Percentiles rank a stretch among this genome's conserved stretches.
Conservation (phyloP, 2,113 vertebrate species). For the Pseudorasbora parva region DNA sequence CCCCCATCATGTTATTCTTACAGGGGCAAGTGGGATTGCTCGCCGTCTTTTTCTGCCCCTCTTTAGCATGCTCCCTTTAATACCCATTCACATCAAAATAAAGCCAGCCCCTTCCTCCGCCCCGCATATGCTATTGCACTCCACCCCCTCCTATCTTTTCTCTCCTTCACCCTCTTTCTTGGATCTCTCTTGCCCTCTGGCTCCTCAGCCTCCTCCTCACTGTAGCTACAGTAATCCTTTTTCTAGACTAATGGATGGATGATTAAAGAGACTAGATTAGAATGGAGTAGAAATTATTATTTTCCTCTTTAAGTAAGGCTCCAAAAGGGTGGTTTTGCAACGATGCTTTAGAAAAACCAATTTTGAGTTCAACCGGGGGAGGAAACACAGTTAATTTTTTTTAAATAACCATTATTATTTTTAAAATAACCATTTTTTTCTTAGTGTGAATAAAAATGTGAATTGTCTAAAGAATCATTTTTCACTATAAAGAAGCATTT, state of each 20-base stretch:
- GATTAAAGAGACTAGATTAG: constrained; percentile 54
- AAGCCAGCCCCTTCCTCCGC: constrained; percentile 74
- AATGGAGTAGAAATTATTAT: constrained; percentile 23
- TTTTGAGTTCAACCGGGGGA: too few relatives aligned
- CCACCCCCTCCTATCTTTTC: constrained; percentile 38
- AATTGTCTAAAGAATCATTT: neutral
- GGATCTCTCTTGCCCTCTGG: constrained; percentile 39
- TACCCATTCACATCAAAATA: constrained; percentile 78
- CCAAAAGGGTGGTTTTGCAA: neutral
- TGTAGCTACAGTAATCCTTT: constrained; percentile 48
- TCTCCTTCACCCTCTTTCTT: constrained; percentile 43
- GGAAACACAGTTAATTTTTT: too few relatives aligned
- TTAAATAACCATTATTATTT: too few relatives aligned
- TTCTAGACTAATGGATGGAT: constrained; percentile 55
- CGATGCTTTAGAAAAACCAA: constrained; percentile 54
- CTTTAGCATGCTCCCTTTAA: constrained; percentile 68
- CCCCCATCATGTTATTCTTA: constrained; percentile 69
- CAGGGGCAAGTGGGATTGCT: constrained; percentile 79
- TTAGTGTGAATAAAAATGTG: neutral
- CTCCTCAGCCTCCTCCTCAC: constrained; percentile 34
- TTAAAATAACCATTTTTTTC: neutral
- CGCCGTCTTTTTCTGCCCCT: constrained; percentile 57
- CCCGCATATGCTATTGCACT: constrained; percentile 56
- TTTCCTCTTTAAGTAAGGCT: neutral
- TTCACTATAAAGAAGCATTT: neutral